Evolutionary conservation across 2,113 vertebrate genomes (phyloP).

Genomic region (Thamnophis sirtalis): DNA sequence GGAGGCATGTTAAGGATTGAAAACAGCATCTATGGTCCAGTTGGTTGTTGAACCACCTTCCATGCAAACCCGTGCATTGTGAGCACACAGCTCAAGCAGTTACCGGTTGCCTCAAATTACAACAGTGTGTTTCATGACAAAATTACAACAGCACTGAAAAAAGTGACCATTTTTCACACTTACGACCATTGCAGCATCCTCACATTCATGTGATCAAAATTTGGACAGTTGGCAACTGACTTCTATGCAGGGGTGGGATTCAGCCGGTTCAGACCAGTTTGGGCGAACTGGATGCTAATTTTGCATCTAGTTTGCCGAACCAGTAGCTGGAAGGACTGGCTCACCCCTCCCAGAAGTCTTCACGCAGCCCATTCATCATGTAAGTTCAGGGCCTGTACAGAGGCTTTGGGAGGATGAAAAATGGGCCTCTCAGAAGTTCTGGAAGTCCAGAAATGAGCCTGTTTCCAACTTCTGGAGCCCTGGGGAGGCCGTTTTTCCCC

Average conservation of each 20-base stretch:
- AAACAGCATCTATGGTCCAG: neutral
- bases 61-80: neutral
- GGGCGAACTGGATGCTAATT: too few relatives aligned
- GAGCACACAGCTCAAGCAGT: neutral
- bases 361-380: too few relatives aligned
- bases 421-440: too few relatives aligned
- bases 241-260: neutral
- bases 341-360: too few relatives aligned
- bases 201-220: neutral
- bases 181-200: neutral
- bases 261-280: too few relatives aligned
- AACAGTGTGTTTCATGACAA: neutral
- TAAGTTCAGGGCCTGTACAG: too few relatives aligned
- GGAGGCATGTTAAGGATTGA: neutral
- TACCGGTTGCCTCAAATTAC: neutral
- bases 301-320: too few relatives aligned
- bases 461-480: too few relatives aligned
- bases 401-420: too few relatives aligned
- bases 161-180: neutral
- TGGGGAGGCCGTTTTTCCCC: too few relatives aligned
- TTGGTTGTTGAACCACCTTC: neutral
- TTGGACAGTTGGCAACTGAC: neutral
- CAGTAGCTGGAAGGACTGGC: too few relatives aligned
- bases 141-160: neutral
- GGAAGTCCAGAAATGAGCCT: too few relatives aligned